A percentile compares a stretch with the other conserved stretches of the same genome.
These are phyloP conservation scores for Rosalia funebris DNA, from an alignment of 2,888 invertebrate species.

Conservation along the genomic window DNA sequence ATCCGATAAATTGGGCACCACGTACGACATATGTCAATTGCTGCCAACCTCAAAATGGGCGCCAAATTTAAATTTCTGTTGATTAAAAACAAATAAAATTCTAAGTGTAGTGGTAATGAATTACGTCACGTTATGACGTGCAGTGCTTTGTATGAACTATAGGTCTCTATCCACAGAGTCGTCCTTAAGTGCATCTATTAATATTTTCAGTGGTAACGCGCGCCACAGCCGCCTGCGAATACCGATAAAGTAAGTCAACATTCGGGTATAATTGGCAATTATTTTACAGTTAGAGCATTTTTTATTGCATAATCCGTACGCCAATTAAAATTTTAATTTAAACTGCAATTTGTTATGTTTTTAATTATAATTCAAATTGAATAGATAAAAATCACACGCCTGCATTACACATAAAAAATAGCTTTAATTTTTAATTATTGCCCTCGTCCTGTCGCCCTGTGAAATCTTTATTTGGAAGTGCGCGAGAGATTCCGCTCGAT, in stretches of 20 bases:
- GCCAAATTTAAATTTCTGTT: too few relatives aligned
- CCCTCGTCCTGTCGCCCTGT: constrained; percentile 12
- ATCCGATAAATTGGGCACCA: too few relatives aligned
- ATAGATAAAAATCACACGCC: constrained; percentile 21
- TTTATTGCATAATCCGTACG: constrained; percentile 34
- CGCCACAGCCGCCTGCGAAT: constrained; percentile 9
- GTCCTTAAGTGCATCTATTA: constrained; percentile 6
- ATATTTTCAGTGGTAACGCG: constrained; percentile 9
- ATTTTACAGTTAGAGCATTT: constrained; percentile 34
- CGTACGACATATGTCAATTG: too few relatives aligned
- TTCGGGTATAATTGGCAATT: constrained; percentile 40
- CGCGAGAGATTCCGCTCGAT: background rate
- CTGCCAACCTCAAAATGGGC: too few relatives aligned
- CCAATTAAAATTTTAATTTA: constrained; percentile 35
- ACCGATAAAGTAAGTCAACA: constrained; percentile 34
- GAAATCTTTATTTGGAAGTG: constrained; percentile 5
- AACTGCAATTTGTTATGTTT: constrained; percentile 29
- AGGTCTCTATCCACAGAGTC: too few relatives aligned
- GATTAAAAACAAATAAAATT: too few relatives aligned
- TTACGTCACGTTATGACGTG: too few relatives aligned
- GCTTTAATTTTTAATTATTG: constrained; percentile 22
- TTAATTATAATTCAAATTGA: constrained; percentile 37
- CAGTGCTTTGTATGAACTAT: too few relatives aligned
- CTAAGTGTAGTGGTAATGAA: too few relatives aligned
- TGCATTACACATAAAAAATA: constrained; percentile 17